Evolutionary conservation across 2,888 invertebrate genomes (phyloP), one percentile per base, ranked within the genome.

Genomic region (Rotaria socialis): DNA sequence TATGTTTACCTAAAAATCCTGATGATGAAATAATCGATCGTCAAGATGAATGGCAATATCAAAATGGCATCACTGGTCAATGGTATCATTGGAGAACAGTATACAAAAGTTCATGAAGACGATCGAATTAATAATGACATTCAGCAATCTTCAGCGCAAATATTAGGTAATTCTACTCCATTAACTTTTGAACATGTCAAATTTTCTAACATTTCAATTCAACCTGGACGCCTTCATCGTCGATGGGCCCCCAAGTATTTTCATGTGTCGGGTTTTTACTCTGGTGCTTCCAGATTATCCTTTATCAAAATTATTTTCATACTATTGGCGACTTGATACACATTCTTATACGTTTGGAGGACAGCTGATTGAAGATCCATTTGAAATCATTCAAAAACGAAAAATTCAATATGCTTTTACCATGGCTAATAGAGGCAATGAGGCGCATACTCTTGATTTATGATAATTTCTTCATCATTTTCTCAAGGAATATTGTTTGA

Each of bases 11-110:
- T 11, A 60, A 2, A 60, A 24, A 11, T 1, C 10, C 8, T 27
- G 7, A 60, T 27, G 27, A 60, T 11, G n/a, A 60, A 11, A 60
- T 24, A 11, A 27, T 60, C n/a, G 27, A 60, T 24, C 8, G n/a
- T 60, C n/a, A 60, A n/a, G 60, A 60, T 60, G n/a, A n/a, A 60
- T 60, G 60, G n/a, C n/a, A 24, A 60, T 60, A n/a, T n/a, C n/a
- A 24, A n/a, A 60, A 27, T 60, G n/a, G 27, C 11, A n/a, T 60
- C 11, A 60, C 24, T 27, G 2, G 35, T 35, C 35, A 35, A 35
- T 35, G 35, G 35, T 35, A 35, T 35, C 1, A 35, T 35, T 35
- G 35, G 60, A n/a, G 24, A 60, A 60, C n/a, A 27, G 24, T 10
- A 24, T n/a, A 60, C 27, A 60, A 27, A n/a, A 11, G 27, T 35